Evolutionary conservation across 2,888 invertebrate genomes (phyloP), one percentile per base, ranked within the genome.

Genomic region (Diplazon laetatorius): DNA sequence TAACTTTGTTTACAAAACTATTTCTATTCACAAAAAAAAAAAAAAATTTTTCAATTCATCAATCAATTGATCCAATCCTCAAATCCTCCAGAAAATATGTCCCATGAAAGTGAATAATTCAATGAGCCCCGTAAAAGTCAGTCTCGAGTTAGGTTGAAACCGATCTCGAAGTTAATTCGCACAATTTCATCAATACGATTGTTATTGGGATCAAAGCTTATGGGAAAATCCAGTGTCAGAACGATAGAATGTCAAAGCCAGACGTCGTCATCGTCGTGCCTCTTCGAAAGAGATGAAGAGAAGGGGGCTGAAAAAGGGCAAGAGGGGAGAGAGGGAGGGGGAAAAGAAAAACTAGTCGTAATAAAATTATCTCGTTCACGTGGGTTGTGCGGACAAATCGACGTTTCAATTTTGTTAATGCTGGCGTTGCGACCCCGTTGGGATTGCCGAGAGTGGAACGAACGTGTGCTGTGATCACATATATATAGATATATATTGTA

Each of bases 341-440:
- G 25, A n/a, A 6, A 6, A 35, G 59, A 42, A 50, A 69, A 66
- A 70, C 50, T 71, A 52, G 75, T 83, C 86, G 84, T 89, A 90
- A 90, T 87, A 83, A 85, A 89, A 90, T 90, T 90, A 91, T 87
- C 85, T 82, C 79, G 84, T 85, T 83, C 87, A 85, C 85, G n/a
- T 86, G 25, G 88, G 70, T 60, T 76, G 69, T 65, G 55, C 73
- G 77, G 74, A 81, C 81, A 81, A 91, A 91, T 91, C 90, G 90
- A 90, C 90, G 90, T 90, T 90, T 91, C 90, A 91, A 90, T 91
- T 91, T 91, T 89, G 88, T 88, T 91, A 91, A 91, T 91, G 91
- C 89, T 76, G 66, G 80, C 76, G 77, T 79, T 78, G 68, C 80
- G 65, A 71, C 82, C 84, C 86, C 85, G 76, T 73, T 84, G 87